Conservation (phyloP, 64 coral and sea anemone species). For the Platygyra sinensis region DNA sequence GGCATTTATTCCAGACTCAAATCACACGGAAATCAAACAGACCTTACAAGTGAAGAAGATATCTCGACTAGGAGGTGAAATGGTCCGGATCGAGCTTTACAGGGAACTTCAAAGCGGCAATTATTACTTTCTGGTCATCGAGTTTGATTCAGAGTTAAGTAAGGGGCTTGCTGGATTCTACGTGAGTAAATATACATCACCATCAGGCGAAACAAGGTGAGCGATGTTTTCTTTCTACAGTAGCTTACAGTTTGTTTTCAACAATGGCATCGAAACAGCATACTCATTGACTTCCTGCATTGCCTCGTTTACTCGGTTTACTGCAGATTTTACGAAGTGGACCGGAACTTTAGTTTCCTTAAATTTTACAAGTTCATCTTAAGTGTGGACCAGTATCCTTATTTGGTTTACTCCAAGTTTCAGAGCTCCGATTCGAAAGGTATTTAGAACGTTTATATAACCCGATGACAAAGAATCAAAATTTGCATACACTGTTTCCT, state of each 20-base stretch:
- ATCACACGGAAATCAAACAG: not conserved
- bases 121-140: slow-evolving; percentile 16
- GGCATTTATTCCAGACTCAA: not conserved
- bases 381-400: not conserved
- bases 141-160: slow-evolving; percentile 14
- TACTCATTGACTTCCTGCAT: too few relatives aligned
- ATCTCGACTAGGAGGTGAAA: not conserved
- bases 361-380: too few relatives aligned
- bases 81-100: slow-evolving; percentile 8
- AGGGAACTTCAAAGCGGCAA: not conserved
- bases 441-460: not conserved
- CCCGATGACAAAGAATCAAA: not conserved
- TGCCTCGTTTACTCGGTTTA: too few relatives aligned
- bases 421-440: not conserved
- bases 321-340: too few relatives aligned
- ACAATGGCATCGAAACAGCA: too few relatives aligned
- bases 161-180: slow-evolving; percentile 29
- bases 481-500: not conserved
- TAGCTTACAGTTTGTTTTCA: too few relatives aligned
- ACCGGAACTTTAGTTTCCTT: too few relatives aligned
- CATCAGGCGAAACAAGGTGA: slow-evolving; percentile 32
- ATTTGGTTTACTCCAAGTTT: not conserved
- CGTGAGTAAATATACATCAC: slow-evolving; percentile 20
- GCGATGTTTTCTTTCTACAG: not conserved
- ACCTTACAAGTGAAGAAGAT: not conserved